phyloP scores from a whole-genome alignment of 2,888 invertebrate species.

The Cepaea hortensis region DNA sequence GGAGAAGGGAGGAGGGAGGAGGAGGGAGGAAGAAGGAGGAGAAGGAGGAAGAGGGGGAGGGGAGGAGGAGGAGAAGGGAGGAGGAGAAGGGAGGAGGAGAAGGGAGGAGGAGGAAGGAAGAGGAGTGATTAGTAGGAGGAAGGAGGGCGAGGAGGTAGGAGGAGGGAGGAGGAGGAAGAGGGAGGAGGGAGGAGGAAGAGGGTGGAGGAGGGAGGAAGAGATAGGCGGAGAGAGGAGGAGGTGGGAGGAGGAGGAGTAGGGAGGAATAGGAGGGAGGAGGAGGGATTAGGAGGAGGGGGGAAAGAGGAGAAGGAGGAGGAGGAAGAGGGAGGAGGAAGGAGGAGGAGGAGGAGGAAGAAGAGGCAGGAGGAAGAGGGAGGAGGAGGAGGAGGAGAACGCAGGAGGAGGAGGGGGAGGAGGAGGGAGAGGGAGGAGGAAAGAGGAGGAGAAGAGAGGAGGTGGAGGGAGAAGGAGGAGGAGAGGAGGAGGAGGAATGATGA shows the following conservation, averaged over 20 bases:
- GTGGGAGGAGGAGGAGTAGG: too few species aligned
- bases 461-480: neutral
- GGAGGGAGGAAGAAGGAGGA: neutral
- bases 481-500: too few species aligned
- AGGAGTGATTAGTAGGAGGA: too few species aligned
- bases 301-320: neutral
- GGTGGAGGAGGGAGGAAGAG: slow-evolving; percentile 29
- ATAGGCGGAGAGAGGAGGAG: too few species aligned
- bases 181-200: neutral
- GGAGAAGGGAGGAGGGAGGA: neutral
- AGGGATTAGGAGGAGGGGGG: too few species aligned
- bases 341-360: neutral
- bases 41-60: neutral
- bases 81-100: neutral
- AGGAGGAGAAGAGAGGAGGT: slow-evolving; percentile 6
- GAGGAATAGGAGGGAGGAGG: too few species aligned
- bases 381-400: neutral
- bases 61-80: neutral
- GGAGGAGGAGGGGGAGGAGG: neutral
- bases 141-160: too few species aligned
- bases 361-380: too few species aligned
- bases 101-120: neutral
- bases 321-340: slow-evolving; percentile 7
- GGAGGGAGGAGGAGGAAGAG: neutral
- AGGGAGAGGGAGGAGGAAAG: neutral